phyloP scores from a whole-genome alignment of 2,888 invertebrate genomes.

The Emmelina monodactyla region DNA sequence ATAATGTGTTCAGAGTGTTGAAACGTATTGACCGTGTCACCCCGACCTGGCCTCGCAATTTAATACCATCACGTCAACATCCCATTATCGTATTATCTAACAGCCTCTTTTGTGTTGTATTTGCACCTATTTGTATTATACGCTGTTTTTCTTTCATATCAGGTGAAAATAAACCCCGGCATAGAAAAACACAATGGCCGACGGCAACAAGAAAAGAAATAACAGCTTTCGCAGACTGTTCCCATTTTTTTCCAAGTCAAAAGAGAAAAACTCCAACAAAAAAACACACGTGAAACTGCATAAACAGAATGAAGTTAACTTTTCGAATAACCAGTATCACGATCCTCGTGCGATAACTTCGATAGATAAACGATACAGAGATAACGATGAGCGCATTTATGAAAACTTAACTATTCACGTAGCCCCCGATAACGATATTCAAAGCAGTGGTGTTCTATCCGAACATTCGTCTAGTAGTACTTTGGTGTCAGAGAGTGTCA shows the following conservation, averaged over 20 bases:
- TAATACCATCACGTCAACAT: too few species aligned
- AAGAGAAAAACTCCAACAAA: constrained; percentile 32
- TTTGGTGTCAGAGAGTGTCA: constrained; percentile 41
- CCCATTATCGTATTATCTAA: too few species aligned
- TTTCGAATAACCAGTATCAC: constrained; percentile 39
- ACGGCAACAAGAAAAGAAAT: constrained; percentile 37
- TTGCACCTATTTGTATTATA: too few species aligned
- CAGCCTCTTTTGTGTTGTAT: too few species aligned
- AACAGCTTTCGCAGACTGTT: constrained; percentile 49
- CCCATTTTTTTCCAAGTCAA: constrained; percentile 45
- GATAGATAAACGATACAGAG: constrained; percentile 24
- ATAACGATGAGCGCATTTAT: constrained; percentile 39
- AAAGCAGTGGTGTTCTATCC: constrained; percentile 27
- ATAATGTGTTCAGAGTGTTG: too few species aligned
- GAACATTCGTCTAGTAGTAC: constrained; percentile 49
- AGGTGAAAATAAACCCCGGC: neutral
- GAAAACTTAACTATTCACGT: constrained; percentile 38
- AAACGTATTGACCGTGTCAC: too few species aligned
- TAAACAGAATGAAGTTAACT: constrained; percentile 14
- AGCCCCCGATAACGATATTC: constrained; percentile 22
- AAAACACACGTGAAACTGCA: constrained; percentile 19
- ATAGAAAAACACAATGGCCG: constrained; percentile 35
- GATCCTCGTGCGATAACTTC: constrained; percentile 29
- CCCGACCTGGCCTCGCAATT: too few species aligned
- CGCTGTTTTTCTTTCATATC: too few species aligned